These are phyloP conservation scores for Probosciger aterrimus DNA, from an alignment of 2,113 vertebrate species.

Conservation along the genomic window DNA sequence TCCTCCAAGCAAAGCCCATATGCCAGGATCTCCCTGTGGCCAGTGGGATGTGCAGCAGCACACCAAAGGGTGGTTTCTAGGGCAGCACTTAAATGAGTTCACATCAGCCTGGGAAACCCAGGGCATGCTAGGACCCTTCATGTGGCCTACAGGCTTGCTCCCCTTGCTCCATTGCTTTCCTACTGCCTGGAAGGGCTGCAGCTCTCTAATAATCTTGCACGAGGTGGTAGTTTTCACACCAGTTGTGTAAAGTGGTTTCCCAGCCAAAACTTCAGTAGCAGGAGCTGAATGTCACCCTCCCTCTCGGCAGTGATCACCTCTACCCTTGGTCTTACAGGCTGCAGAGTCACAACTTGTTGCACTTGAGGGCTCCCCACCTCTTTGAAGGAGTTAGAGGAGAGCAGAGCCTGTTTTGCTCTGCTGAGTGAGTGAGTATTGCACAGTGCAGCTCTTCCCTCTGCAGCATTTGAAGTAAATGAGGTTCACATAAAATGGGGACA, in stretches of 20 bases:
- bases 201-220: not conserved
- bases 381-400: accelerated
- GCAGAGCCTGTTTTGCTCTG: not conserved
- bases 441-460: not conserved
- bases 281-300: not conserved
- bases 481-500: not conserved
- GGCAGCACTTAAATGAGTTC: not conserved
- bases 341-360: not conserved
- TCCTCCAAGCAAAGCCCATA: not conserved
- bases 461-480: not conserved
- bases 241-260: not conserved
- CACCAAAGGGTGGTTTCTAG: not conserved
- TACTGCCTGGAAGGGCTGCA: not conserved
- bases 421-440: not conserved
- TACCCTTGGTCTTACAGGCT: not conserved
- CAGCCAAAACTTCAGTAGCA: not conserved
- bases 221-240: no score
- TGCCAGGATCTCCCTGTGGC: not conserved
- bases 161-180: not conserved
- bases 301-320: not conserved
- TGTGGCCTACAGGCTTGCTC: no score
- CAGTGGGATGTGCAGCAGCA: not conserved
- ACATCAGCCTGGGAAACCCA: not conserved
- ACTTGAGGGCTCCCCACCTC: not conserved
- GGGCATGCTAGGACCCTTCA: not conserved